Percentiles rank a stretch among this genome's conserved stretches.
Evolutionary conservation across 2,888 invertebrate species (phyloP).

Genomic region (Deroplatys truncata): DNA sequence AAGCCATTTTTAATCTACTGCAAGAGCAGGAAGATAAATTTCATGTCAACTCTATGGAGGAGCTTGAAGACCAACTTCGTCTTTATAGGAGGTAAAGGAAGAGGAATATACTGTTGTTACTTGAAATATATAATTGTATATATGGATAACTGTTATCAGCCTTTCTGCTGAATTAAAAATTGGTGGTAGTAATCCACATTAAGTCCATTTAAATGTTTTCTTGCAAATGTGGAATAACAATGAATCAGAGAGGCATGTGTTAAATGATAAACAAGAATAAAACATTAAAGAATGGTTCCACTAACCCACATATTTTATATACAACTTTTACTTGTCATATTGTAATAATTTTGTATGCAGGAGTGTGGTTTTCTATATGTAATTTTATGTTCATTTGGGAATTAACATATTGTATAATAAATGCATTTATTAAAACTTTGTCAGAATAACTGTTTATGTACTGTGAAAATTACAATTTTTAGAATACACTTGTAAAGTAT

Average conservation of each 20-base stretch:
- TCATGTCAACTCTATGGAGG: conserved; percentile 42
- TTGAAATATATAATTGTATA: background rate
- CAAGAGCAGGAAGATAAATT: conserved; percentile 47
- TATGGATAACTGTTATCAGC: background rate
- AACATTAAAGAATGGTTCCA: background rate
- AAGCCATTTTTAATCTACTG: conserved; percentile 46
- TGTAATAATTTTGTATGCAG: background rate
- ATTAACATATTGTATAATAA: background rate
- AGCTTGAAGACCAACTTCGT: conserved; percentile 43
- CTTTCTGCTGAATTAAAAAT: background rate
- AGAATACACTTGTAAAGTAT: no score
- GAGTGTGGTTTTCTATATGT: background rate
- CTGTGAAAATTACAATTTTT: no score
- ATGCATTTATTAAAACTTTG: no score
- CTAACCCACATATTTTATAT: background rate
- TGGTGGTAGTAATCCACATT: background rate
- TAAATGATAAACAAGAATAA: background rate
- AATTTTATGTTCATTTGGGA: background rate
- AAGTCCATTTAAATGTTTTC: background rate
- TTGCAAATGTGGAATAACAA: background rate
- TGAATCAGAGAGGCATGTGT: background rate
- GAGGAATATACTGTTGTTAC: background rate
- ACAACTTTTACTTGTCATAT: background rate
- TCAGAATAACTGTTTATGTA: no score
- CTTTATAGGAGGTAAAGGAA: conserved; percentile 40